Evolutionary conservation across 64 coral and sea anemone genomes (phyloP).

Genomic region (Pachyseris speciosa): DNA sequence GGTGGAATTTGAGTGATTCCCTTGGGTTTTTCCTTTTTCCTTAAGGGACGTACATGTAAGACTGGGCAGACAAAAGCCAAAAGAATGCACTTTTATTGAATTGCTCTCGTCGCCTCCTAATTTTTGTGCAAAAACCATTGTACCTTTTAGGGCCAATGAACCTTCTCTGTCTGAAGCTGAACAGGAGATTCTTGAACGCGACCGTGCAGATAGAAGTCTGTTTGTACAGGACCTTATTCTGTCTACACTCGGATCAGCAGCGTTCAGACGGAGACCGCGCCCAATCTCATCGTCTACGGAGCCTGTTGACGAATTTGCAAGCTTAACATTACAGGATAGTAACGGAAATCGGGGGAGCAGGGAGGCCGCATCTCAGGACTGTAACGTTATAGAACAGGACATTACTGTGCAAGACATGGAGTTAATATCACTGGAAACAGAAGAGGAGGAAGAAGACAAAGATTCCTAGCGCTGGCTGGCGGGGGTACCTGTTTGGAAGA

Average conservation of each 20-base stretch:
- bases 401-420: slow-evolving; percentile 95
- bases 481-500: background rate
- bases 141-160: slow-evolving; percentile 85
- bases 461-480: slow-evolving; percentile 79
- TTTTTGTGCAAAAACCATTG: background rate
- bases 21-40: too few relatives aligned
- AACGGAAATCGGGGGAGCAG: slow-evolving; percentile 14
- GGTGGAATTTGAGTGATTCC: too few relatives aligned
- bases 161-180: slow-evolving; percentile 78
- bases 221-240: slow-evolving; percentile 99
- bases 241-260: slow-evolving; percentile 81
- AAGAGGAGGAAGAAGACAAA: slow-evolving; percentile 89
- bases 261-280: slow-evolving; percentile 10
- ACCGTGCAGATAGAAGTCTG: slow-evolving; percentile 83
- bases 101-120: background rate
- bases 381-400: slow-evolving; percentile 61
- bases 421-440: slow-evolving; percentile 93
- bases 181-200: slow-evolving; percentile 79
- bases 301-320: slow-evolving; percentile 73
- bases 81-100: background rate
- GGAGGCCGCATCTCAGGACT: slow-evolving; percentile 26
- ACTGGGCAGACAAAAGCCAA: too few relatives aligned
- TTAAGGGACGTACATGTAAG: too few relatives aligned
- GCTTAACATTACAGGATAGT: slow-evolving; percentile 50
- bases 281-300: background rate